Base-by-base conservation (phyloP, 2,113 vertebrate genomes). In the Campylomormyrus tamandua region DNA sequence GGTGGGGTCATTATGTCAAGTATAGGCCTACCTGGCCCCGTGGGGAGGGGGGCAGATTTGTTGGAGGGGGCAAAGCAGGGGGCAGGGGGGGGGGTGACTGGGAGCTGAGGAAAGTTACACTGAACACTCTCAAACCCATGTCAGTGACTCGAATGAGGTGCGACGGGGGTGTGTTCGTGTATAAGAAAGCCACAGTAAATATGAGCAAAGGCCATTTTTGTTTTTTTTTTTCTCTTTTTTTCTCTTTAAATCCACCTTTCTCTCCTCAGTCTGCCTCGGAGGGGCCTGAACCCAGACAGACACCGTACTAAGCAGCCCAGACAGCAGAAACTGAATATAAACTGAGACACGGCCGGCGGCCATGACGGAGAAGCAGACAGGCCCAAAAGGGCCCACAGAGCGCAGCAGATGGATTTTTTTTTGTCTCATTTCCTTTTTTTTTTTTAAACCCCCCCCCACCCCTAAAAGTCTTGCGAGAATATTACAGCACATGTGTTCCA, bases 291-390 rank as follows among this genome's bases (percentile, higher is more conserved):
- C 95, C 94, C 95, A 94, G 95, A 96, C 95, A 96, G 91, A 66
- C 62, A 95, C 35, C 7, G 17, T 86, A 89, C 90, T 88, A 92
- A 96, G 95, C 95, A 95, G 95, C 94, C 93, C 95, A 90, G 94
- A 96, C 94, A 94, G 95, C 95, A 91, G 90, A 96, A 95, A 95
- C 95, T 94, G 92, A 93, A 93, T 94, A 95, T 91, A 95, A 93
- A 91, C 87, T 92, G 94, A 95, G 95, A 93, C 93, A 92, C 95
- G 94, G 93, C 8, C 62, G 49, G 94, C 96, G 94, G 95, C 96
- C 95, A 93, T 95, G 95, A 96, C 95, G 91, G 97, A 96, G 11
- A 97, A 97, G 96, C 97, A 97, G 97, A 97, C 95, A 96, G 97
- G 97, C 97, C 95, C 95, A 95, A 94, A 94, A 95, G 94, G 94